Conservation (phyloP, 2,888 invertebrate species). For the Synanthedon myopaeformis region DNA sequence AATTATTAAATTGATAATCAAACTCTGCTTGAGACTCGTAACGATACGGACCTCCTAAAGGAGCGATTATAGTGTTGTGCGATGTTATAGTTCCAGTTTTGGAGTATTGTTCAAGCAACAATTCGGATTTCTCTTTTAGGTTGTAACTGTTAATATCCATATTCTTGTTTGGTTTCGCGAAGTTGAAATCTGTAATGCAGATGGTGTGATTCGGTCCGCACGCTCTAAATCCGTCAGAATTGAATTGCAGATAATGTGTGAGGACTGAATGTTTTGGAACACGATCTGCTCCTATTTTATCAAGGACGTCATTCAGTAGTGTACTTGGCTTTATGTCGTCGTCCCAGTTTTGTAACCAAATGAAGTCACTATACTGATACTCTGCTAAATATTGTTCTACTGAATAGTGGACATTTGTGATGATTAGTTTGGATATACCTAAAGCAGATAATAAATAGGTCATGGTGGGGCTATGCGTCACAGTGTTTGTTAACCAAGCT, state of each 20-base stretch:
- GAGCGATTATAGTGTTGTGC: slow-evolving; percentile 91
- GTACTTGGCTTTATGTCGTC: slow-evolving; percentile 26
- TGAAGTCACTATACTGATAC: slow-evolving; percentile 87
- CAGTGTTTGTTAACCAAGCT: slow-evolving; percentile 95
- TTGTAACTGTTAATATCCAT: slow-evolving; percentile 85
- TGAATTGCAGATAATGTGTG: slow-evolving; percentile 48
- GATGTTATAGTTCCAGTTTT: slow-evolving; percentile 87
- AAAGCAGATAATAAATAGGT: slow-evolving; percentile 86
- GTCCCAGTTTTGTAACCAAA: slow-evolving; percentile 92
- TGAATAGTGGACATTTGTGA: slow-evolving; percentile 91
- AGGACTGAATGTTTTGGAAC: slow-evolving; percentile 40
- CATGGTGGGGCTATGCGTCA: slow-evolving; percentile 93
- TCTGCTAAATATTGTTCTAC: slow-evolving; percentile 94
- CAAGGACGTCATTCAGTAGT: slow-evolving; percentile 32
- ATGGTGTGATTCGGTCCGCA: slow-evolving; percentile 43
- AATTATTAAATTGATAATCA: slow-evolving; percentile 94
- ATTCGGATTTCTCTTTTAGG: slow-evolving; percentile 85
- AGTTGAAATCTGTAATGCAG: slow-evolving; percentile 60
- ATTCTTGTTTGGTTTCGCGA: slow-evolving; percentile 80
- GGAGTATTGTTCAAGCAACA: slow-evolving; percentile 88
- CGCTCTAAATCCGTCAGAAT: slow-evolving; percentile 41
- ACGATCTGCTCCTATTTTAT: slow-evolving; percentile 39
- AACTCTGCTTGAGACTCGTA: slow-evolving; percentile 90
- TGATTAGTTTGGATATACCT: slow-evolving; percentile 84
- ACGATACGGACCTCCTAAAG: slow-evolving; percentile 92